Base-by-base conservation (phyloP, 2,797 vertebrate species). In the Hipposideros larvatus region DNA sequence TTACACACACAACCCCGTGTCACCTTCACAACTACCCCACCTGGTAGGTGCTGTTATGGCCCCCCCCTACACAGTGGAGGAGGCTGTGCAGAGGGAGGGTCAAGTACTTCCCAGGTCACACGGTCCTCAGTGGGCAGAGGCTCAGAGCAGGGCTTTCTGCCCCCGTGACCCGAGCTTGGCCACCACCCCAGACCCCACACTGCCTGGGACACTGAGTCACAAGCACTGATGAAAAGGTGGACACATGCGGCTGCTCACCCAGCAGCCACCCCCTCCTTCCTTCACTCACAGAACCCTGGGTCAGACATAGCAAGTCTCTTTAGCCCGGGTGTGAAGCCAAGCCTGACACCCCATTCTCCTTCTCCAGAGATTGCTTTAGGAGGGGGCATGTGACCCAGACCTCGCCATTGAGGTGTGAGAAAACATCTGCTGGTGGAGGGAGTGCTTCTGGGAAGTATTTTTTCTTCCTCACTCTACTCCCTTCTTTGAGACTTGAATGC, bases 1-100 rank as follows among this genome's bases (percentile, higher is more conserved):
- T 46, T 37, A 16, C 5, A 11, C 0, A 0, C 51, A n/a, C 0
- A 2, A 59, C 48, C 13, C 34, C n/a, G 37, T 0, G n/a, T 28
- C 53, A 18, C 63, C 41, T 51, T 70, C 59, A 24, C 0, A 0
- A 43, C 34, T 4, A 0, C 51, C 22, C 11, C 19, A 2, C 5
- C 0, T 1, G 11, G 21, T 24, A 70, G 65, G 21, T 43, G 15
- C 19, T 24, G 1, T 46, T 28, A 3, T 6, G 9, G 34, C 21
- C 63, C 68, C 31, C 31, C 11, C 7, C 4, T 59, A 15, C 43
- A 59, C 22, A 34, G 24, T 26, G 22, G 34, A 19, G 28, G 34
- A 22, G 41, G 28, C 53, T 26, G 24, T 37, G 73, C 48, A 28
- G 0, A 7, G 18, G 31, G n/a, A 0, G 0, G 16, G 41, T 28